These are phyloP conservation scores for Hestina assimilis DNA, from an alignment of 1,140 invertebrate genomes.

Conservation along the genomic window DNA sequence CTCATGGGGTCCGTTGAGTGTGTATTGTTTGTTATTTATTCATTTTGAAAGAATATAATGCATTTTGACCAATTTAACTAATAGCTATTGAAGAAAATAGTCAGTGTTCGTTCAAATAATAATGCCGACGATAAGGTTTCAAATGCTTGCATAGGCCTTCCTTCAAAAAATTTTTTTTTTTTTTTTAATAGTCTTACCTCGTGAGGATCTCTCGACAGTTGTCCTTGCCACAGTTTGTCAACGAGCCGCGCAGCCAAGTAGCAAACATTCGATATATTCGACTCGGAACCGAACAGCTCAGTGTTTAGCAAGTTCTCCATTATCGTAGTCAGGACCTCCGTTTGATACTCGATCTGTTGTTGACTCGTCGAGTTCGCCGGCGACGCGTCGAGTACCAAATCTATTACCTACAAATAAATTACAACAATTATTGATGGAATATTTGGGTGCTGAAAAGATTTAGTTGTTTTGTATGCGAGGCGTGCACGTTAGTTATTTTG, in stretches of 20 bases:
- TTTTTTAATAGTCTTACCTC: conserved; percentile 79
- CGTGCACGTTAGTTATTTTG: conserved; percentile 24
- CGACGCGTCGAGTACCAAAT: conserved; percentile 92
- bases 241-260: conserved; percentile 95
- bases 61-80: background rate
- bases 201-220: conserved; percentile 92
- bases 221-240: conserved; percentile 98
- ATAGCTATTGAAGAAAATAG: background rate
- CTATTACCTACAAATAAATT: conserved; percentile 81
- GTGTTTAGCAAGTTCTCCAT: conserved; percentile 97
- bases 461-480: conserved; percentile 16
- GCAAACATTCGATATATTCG: conserved; percentile 95
- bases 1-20: too few relatives aligned
- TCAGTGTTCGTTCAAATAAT: too few relatives aligned
- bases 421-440: background rate
- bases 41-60: background rate
- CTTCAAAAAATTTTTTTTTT: background rate
- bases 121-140: too few relatives aligned
- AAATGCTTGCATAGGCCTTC: too few relatives aligned
- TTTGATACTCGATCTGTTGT: conserved; percentile 94
- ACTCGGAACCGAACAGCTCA: conserved; percentile 89
- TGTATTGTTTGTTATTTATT: too few relatives aligned
- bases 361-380: conserved; percentile 88
- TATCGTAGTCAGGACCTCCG: conserved; percentile 92
- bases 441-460: background rate